Conservation (phyloP, 2,113 vertebrate genomes). For the Lamprotornis superbus region DNA sequence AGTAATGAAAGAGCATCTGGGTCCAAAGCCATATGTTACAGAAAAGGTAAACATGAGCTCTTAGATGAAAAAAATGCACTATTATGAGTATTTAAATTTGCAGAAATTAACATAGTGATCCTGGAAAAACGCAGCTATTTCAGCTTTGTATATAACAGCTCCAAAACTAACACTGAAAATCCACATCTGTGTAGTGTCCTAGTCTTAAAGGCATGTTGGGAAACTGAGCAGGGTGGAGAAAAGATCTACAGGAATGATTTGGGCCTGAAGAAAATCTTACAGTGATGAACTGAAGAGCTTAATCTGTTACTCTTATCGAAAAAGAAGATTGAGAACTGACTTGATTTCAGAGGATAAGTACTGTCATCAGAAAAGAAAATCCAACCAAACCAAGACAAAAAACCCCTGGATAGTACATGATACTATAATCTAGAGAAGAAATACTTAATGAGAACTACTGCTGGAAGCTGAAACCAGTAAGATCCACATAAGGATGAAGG, state of each 20-base stretch:
- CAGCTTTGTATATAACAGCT: neutral
- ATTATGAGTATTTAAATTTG: neutral
- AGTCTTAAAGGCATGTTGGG: neutral
- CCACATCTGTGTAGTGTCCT: neutral
- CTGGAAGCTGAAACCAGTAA: neutral
- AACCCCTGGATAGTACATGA: neutral
- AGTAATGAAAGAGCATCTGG: neutral
- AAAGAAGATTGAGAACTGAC: neutral
- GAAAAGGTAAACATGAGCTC: neutral
- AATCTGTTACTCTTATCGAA: neutral
- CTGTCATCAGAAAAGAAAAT: neutral
- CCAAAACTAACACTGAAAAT: neutral
- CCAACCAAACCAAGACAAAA: neutral
- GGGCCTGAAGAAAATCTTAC: neutral
- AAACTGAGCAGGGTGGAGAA: neutral
- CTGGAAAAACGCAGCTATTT: neutral
- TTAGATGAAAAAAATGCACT: neutral
- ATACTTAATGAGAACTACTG: neutral
- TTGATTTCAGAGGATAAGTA: neutral
- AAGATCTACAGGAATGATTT: neutral
- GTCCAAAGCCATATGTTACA: neutral
- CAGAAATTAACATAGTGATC: neutral
- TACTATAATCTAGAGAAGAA: neutral
- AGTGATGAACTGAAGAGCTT: neutral
- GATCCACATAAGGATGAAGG: neutral